phyloP scores from a whole-genome alignment of 2,888 invertebrate genomes.

The Crossocerus cetratus region DNA sequence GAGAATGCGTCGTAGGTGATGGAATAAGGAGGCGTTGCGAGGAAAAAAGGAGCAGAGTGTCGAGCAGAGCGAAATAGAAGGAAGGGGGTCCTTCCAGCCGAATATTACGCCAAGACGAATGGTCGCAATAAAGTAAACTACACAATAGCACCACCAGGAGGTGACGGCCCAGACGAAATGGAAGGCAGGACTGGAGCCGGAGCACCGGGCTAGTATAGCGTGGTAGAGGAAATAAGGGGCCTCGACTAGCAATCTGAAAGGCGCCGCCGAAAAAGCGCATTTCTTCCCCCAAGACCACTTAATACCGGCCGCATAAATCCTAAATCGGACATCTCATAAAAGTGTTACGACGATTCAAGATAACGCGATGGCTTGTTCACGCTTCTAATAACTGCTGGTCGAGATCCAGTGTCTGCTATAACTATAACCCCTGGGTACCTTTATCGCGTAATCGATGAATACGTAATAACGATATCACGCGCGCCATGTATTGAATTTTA shows the following conservation, averaged over 20 bases:
- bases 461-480: no score
- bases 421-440: no score
- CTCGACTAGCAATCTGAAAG: constrained; percentile 12
- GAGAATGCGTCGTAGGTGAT: not conserved
- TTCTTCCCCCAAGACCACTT: not conserved
- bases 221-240: constrained; percentile 14
- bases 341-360: no score
- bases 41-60: constrained; percentile 1
- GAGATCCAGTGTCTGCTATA: no score
- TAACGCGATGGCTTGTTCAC: no score
- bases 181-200: not conserved
- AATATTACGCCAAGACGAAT: constrained; percentile 70
- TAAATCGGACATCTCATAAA: no score
- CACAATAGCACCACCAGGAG: constrained; percentile 62
- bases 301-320: no score
- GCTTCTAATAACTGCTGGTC: no score
- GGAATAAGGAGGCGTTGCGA: not conserved
- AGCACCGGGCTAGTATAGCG: not conserved
- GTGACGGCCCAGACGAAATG: constrained; percentile 37
- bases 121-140: constrained; percentile 69
- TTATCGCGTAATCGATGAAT: no score
- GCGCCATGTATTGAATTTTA: no score
- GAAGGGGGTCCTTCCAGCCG: constrained; percentile 33
- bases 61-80: constrained; percentile 3
- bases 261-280: not conserved